Evolutionary conservation across 2,888 invertebrate species (phyloP).

Genomic region (Allophyes oxyacanthae): DNA sequence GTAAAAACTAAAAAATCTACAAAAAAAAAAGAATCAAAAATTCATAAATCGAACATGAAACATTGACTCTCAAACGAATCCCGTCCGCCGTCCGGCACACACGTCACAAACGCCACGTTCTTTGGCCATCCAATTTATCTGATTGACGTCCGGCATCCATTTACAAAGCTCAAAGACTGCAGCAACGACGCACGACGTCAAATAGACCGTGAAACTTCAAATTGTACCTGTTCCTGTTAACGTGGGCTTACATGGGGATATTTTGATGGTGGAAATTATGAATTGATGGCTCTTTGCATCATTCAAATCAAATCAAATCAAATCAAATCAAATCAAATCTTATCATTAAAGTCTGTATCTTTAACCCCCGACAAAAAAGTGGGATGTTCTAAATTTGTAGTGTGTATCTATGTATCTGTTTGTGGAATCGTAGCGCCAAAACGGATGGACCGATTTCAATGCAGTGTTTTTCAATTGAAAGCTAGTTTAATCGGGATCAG

Average conservation of each 20-base stretch:
- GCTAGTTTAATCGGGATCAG: no score
- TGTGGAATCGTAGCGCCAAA: no score
- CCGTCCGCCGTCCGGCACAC: constrained; percentile 1
- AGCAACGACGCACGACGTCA: constrained; percentile 58
- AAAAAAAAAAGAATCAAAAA: constrained; percentile 40
- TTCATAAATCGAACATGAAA: constrained; percentile 76
- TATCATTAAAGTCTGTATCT: no score
- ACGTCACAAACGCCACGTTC: constrained; percentile 64
- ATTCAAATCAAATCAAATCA: no score
- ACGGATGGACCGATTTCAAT: no score
- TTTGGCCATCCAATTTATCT: constrained; percentile 83
- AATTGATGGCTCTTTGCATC: no score
- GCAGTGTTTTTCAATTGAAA: no score
- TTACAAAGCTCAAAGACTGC: constrained; percentile 86
- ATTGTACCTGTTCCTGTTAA: constrained; percentile 41
- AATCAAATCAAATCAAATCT: no score
- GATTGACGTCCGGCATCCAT: constrained; percentile 82
- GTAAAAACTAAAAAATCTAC: no score
- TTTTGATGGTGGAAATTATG: neutral
- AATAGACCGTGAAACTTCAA: constrained; percentile 64
- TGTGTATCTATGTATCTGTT: no score
- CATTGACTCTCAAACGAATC: constrained; percentile 49
- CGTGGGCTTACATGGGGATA: constrained; percentile 18
- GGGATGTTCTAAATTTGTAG: no score
- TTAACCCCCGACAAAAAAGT: no score